phyloP scores from a whole-genome alignment of 2,113 vertebrate species.

The Pelecanoides urinatrix region DNA sequence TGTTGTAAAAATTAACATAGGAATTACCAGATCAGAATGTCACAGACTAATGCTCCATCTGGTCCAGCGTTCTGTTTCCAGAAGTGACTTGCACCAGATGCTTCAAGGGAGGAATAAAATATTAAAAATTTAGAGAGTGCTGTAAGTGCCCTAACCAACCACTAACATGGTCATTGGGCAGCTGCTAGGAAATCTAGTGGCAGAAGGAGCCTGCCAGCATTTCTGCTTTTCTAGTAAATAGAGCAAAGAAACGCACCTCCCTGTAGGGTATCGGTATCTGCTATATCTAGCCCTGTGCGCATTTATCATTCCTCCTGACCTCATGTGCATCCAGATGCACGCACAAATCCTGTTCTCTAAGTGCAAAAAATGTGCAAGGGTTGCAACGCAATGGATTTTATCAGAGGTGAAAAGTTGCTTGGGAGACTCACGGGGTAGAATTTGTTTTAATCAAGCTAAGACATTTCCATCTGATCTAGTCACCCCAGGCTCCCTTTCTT shows the following conservation, averaged over 20 bases:
- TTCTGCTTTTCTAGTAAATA: slow-evolving; percentile 2
- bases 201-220: not conserved
- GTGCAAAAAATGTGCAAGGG: not conserved
- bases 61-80: not conserved
- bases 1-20: slow-evolving; percentile 22
- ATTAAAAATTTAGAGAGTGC: slow-evolving; percentile 1
- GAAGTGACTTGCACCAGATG: slow-evolving; percentile 35
- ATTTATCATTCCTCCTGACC: not conserved
- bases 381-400: accelerated
- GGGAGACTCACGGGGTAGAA: not conserved
- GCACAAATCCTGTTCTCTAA: not conserved
- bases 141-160: not conserved
- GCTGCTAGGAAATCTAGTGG: not conserved
- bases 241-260: not conserved
- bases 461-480: not conserved
- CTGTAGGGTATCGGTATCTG: not conserved
- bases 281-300: not conserved
- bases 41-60: slow-evolving; percentile 16
- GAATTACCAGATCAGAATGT: slow-evolving; percentile 31
- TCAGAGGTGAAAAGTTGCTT: not conserved
- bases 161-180: not conserved
- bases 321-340: not conserved
- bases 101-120: slow-evolving; percentile 41
- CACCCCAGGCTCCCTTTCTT: not conserved
- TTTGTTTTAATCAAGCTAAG: not conserved